Evolutionary conservation across 2,113 vertebrate species (phyloP), one percentile per base, ranked within the genome.

Genomic region (Aptenodytes forsteri): DNA sequence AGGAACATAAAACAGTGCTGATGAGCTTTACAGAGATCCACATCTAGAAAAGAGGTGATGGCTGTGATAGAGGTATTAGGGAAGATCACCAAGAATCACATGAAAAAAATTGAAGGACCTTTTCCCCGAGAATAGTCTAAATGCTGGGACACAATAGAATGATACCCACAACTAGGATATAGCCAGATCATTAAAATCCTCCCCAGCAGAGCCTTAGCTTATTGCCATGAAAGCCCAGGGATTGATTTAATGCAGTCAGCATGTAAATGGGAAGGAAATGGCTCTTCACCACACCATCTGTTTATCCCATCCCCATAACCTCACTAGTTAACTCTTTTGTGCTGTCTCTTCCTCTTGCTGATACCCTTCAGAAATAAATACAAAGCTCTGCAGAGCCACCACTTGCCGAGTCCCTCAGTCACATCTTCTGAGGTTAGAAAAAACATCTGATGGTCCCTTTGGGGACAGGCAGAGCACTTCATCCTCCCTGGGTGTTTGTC

Each of bases 221-320:
- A n/a, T 76, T 90, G 78, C 78, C 70, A 40, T 72, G 75, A 85
- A 95, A 94, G 62, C 89, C 83, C 84, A 83, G 81, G 66, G 75
- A 70, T 44, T 93, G 93, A 90, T 93, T 96, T 95, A 93, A 73
- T 50, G 75, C 84, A 92, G 64, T 69, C 92, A 77, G 79, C 3
- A 3, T 69, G 70, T 55, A 87, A 89, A 77, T 93, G 75, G 69
- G 66, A 87, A 84, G 95, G 91, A 93, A 94, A 91, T 96, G 89
- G 73, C 58, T 91, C 87, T 73, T 95, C 87, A 96, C 83, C 89
- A 66, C 62, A 72, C 91, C 87, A 79, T 96, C 93, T 96, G 89
- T 46, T 95, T 78, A 8, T 83, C 66, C 85, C 71, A 66, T 70
- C 59, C 36, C 87, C 36, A 12, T 23, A 85, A 38, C 71, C 67